These are phyloP conservation scores for Eurypyga helias DNA, from an alignment of 2,113 vertebrate genomes.

Conservation along the genomic window DNA sequence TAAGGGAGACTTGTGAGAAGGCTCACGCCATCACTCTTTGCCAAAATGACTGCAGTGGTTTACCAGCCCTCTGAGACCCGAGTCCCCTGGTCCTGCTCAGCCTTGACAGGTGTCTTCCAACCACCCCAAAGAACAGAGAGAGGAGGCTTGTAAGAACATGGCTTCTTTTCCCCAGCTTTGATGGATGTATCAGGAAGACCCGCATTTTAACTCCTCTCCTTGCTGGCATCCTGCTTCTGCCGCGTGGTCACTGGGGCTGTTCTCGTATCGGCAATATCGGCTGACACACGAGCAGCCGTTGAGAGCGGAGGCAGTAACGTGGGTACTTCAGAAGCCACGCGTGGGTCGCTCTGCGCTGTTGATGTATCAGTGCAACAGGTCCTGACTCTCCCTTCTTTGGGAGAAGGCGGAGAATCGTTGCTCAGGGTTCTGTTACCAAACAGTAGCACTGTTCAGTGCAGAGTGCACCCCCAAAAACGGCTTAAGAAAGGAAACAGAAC, in stretches of 20 bases:
- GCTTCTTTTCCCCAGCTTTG: not conserved
- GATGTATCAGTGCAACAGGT: not conserved
- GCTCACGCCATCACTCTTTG: not conserved
- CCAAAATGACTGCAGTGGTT: not conserved
- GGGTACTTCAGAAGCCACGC: not conserved
- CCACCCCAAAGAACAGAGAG: not conserved
- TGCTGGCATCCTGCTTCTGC: not conserved
- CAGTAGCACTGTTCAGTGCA: not conserved
- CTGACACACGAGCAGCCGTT: not conserved
- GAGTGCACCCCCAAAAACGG: not conserved
- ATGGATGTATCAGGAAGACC: not conserved
- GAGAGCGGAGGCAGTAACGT: not conserved
- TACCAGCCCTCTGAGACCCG: not conserved
- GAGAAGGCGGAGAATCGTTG: not conserved
- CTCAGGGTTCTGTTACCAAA: rapidly evolving
- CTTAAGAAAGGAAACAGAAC: not conserved
- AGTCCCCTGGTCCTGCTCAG: not conserved
- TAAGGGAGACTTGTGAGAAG: not conserved
- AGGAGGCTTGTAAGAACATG: not conserved
- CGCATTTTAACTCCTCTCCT: not conserved
- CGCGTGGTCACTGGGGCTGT: not conserved
- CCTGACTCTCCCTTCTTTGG: not conserved
- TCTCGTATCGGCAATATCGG: not conserved
- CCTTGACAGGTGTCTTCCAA: not conserved
- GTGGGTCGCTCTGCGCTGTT: not conserved